Evolutionary conservation across 1,140 invertebrate genomes (phyloP).

Genomic region (Xylocopa sonorina): DNA sequence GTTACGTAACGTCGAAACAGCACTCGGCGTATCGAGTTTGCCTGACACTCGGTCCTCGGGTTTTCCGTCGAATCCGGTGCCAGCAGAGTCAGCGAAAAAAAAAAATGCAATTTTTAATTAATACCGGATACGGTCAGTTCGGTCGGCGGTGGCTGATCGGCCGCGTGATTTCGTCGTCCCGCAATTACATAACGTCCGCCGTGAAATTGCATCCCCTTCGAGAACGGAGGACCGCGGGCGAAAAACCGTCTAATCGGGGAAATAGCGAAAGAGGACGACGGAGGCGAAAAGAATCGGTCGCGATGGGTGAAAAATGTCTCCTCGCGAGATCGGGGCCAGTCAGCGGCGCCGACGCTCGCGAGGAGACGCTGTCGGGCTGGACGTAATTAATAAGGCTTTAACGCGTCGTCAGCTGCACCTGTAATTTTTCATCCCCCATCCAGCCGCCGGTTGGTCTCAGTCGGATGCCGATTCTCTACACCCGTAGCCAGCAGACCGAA

Average conservation of each 20-base stretch:
- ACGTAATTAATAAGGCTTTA: constrained; percentile 70
- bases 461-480: constrained; percentile 41
- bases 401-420: constrained; percentile 67
- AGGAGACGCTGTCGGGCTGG: constrained; percentile 22
- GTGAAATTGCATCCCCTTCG: constrained; percentile 23
- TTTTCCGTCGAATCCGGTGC: constrained; percentile 8
- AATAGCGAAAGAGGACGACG: too few relatives aligned
- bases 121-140: constrained; percentile 47
- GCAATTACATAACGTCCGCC: constrained; percentile 48
- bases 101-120: constrained; percentile 54
- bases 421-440: constrained; percentile 69
- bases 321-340: not conserved
- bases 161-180: constrained; percentile 29
- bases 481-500: constrained; percentile 54
- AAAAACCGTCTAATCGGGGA: not conserved
- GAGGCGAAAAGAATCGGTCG: not conserved
- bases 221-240: constrained; percentile 16
- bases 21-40: constrained; percentile 29
- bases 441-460: too few relatives aligned
- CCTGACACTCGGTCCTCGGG: constrained; percentile 18
- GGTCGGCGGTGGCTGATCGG: not conserved
- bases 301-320: constrained; percentile 10
- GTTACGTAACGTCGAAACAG: constrained; percentile 40
- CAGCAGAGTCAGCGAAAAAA: constrained; percentile 48
- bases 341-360: too few relatives aligned